Percentiles rank a stretch among this genome's conserved stretches.
Evolutionary conservation across 2,113 vertebrate species (phyloP).

Genomic region (Morone saxatilis): DNA sequence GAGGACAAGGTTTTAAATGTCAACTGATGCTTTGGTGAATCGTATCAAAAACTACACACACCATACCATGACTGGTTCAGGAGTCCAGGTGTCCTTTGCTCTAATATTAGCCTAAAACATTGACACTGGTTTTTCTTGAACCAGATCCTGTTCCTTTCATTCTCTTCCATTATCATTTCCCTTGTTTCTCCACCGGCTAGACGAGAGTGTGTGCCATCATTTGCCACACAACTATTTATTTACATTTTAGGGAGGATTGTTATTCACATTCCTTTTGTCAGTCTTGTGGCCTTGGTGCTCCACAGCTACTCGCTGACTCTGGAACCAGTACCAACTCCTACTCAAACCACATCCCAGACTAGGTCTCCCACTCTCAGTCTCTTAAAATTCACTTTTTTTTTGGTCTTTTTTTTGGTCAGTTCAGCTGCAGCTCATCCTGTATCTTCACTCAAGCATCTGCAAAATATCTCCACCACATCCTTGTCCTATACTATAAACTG

Average conservation of each 20-base stretch:
- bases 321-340: constrained; percentile 40
- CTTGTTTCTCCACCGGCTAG: background rate
- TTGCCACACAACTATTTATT: constrained; percentile 4
- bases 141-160: background rate
- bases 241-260: background rate
- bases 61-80: background rate
- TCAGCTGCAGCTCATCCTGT: constrained; percentile 26
- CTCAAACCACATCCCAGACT: constrained; percentile 56
- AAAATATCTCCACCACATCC: constrained; percentile 48
- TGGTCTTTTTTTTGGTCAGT: constrained; percentile 1
- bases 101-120: background rate
- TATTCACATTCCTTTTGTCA: constrained; percentile 34
- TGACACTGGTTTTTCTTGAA: background rate
- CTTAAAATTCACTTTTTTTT: background rate
- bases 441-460: constrained; percentile 40
- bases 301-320: constrained; percentile 33
- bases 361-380: background rate
- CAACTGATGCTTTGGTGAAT: background rate
- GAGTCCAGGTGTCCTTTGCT: background rate
- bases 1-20: background rate
- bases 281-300: constrained; percentile 40
- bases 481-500: constrained; percentile 74
- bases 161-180: background rate
- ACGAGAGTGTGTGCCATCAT: background rate
- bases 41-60: background rate